These are phyloP conservation scores for Urocynchramus pylzowi DNA, from an alignment of 2,113 vertebrate species.

Conservation along the genomic window DNA sequence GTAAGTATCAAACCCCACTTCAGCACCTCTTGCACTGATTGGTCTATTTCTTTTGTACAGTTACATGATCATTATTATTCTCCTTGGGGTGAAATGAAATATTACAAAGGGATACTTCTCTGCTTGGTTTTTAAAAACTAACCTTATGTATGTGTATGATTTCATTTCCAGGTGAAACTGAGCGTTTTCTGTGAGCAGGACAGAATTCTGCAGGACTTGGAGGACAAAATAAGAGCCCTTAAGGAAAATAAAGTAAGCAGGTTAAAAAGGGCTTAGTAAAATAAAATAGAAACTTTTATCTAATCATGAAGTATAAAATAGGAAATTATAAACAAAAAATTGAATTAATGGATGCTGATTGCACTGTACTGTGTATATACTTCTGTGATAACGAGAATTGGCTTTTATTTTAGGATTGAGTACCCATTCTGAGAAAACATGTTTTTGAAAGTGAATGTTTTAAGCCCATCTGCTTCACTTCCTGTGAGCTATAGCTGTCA, in stretches of 20 bases:
- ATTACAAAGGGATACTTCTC: not conserved
- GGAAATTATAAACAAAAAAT: not conserved
- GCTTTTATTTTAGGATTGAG: not conserved
- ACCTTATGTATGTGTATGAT: not conserved
- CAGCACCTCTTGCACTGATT: not conserved
- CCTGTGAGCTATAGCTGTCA: not conserved
- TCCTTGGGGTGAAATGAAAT: not conserved
- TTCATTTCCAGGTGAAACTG: slow-evolving; percentile 85
- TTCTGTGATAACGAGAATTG: not conserved
- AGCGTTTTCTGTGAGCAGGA: slow-evolving; percentile 96
- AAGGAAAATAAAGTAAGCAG: slow-evolving; percentile 92
- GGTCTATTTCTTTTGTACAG: not conserved
- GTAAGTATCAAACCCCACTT: slow-evolving; percentile 76
- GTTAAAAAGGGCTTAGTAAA: not conserved
- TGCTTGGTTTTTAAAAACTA: not conserved
- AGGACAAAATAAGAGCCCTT: slow-evolving; percentile 87
- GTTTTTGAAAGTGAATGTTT: not conserved
- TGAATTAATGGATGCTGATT: not conserved
- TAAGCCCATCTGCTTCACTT: not conserved
- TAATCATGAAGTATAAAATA: not conserved
- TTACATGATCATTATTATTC: not conserved
- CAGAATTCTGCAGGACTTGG: slow-evolving; percentile 92
- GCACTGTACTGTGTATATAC: not conserved
- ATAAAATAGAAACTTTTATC: not conserved
- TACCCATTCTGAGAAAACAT: not conserved